phyloP scores from a whole-genome alignment of 2,888 invertebrate species.

The Drosophila hamatofila region DNA sequence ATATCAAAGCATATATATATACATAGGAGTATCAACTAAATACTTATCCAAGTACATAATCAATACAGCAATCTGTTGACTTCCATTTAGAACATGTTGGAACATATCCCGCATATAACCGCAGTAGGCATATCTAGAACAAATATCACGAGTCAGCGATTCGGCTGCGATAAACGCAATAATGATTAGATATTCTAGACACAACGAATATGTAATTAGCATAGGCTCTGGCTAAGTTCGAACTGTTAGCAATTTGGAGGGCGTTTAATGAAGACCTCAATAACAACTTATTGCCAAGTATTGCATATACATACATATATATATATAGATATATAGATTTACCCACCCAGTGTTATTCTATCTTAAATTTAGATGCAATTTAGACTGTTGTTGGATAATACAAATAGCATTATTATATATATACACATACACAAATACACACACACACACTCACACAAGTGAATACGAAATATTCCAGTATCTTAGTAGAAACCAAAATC shows the following conservation, averaged over 20 bases:
- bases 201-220: conserved; percentile 51
- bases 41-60: conserved; percentile 58
- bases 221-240: conserved; percentile 25
- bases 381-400: conserved; percentile 75
- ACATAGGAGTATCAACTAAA: conserved; percentile 38
- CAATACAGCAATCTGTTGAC: conserved; percentile 60
- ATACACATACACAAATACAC: not conserved
- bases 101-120: conserved; percentile 54
- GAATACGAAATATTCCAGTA: conserved; percentile 65
- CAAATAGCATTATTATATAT: conserved; percentile 54
- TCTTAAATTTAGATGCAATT: conserved; percentile 66
- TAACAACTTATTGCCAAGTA: conserved; percentile 48
- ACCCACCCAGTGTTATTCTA: conserved; percentile 72
- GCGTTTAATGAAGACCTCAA: conserved; percentile 35
- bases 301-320: conserved; percentile 35
- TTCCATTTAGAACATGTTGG: conserved; percentile 67
- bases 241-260: conserved; percentile 21
- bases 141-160: conserved; percentile 18
- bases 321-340: conserved; percentile 15
- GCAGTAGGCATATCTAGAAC: conserved; percentile 45
- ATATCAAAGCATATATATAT: conserved; percentile 54
- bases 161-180: conserved; percentile 6
- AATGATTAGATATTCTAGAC: conserved; percentile 33
- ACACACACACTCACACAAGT: conserved; percentile 25
- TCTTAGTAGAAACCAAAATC: conserved; percentile 48